phyloP scores from a whole-genome alignment of 2,888 invertebrate species.

The Isoperla grammatica region DNA sequence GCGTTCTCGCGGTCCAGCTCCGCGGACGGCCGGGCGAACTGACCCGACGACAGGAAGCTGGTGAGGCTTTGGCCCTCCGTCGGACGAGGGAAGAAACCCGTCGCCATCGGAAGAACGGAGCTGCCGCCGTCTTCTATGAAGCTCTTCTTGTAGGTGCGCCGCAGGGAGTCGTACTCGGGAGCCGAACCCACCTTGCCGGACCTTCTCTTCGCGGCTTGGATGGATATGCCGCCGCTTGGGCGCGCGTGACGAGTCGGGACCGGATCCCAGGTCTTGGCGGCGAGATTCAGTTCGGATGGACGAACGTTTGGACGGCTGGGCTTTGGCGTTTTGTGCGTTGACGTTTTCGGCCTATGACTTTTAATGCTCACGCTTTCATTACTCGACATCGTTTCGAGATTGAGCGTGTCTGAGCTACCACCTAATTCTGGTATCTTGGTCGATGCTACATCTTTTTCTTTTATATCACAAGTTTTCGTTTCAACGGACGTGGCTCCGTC shows the following conservation, averaged over 20 bases:
- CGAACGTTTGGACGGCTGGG: conserved; percentile 4
- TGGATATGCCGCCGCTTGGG: neutral
- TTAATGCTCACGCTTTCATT: conserved; percentile 10
- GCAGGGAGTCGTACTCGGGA: conserved; percentile 40
- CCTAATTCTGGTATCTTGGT: neutral
- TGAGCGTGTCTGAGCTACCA: conserved; percentile 37
- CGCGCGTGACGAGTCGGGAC: neutral
- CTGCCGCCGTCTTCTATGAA: conserved; percentile 56
- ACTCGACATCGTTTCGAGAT: conserved; percentile 31
- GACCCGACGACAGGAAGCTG: conserved; percentile 65
- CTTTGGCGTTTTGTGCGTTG: neutral
- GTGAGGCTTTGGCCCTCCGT: conserved; percentile 64
- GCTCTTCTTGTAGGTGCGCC: conserved; percentile 47
- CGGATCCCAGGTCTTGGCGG: conserved; percentile 22
- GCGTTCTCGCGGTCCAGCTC: conserved; percentile 80
- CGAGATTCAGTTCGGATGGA: conserved; percentile 27
- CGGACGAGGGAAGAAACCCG: conserved; percentile 57
- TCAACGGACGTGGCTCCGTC: no score
- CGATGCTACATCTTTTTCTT: no score
- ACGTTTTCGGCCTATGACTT: neutral
- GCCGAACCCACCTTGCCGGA: conserved; percentile 27
- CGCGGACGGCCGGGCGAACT: conserved; percentile 63
- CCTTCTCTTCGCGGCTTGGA: neutral
- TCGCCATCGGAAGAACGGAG: conserved; percentile 54
- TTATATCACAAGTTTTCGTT: no score